These are phyloP conservation scores for Dolomedes plantarius DNA, from an alignment of 2,888 invertebrate species.

Conservation along the genomic window DNA sequence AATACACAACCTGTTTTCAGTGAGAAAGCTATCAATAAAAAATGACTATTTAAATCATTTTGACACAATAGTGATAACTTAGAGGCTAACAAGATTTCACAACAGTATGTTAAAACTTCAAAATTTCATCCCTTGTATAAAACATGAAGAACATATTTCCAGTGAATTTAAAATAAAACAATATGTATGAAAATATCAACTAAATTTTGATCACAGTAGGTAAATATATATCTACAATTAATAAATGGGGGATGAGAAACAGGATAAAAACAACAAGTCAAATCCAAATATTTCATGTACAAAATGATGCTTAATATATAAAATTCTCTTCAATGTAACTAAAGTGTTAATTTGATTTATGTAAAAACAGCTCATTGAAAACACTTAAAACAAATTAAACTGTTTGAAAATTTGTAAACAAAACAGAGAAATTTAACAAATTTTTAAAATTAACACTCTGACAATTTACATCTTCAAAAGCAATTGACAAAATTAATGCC, in stretches of 20 bases:
- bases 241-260: background rate
- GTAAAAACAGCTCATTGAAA: too few species aligned
- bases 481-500: too few species aligned
- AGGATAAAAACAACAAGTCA: background rate
- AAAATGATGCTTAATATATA: background rate
- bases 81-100: background rate
- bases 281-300: background rate
- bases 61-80: background rate
- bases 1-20: slow-evolving; percentile 12
- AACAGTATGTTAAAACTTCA: background rate
- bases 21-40: slow-evolving; percentile 2
- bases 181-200: background rate
- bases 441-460: too few species aligned
- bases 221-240: background rate
- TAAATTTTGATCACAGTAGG: background rate
- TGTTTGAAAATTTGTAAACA: too few species aligned
- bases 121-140: background rate
- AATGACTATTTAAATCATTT: background rate
- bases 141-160: background rate
- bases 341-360: too few species aligned
- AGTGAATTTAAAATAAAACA: background rate
- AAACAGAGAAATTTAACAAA: too few species aligned
- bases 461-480: too few species aligned
- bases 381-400: too few species aligned
- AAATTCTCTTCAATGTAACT: background rate